Evolutionary conservation across 2,797 vertebrate species (phyloP), one percentile per base, ranked within the genome.

Genomic region (Eptatretus atami): DNA sequence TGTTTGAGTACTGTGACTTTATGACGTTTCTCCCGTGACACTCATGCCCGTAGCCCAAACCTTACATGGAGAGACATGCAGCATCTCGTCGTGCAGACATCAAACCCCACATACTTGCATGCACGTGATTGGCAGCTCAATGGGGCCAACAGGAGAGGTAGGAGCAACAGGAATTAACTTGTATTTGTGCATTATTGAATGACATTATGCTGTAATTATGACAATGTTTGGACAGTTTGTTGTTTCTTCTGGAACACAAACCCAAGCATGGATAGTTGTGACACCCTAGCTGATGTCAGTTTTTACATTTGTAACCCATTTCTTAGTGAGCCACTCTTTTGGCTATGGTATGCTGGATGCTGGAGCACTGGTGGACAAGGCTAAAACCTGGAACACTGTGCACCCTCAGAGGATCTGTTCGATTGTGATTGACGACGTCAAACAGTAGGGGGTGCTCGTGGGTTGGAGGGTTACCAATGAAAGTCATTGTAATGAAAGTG

Each of bases 21-120:
- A 44, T 44, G 31, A 44, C 31, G 6, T 44, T 44, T 44, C 57
- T 61, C 10, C 57, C 10, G 10, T 61, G 57, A n/a, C 57, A 2
- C 9, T 60, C 15, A n/a, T 15, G 9, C 12, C n/a, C 12, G 57
- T 25, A 61, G 57, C 57, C 57, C 57, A n/a, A 90, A 88, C 73
- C 78, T 98, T 71, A 96, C 87, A 0, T 98, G 92, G 92, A 79
- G 92, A 65, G 92, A 96, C 73, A 94, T 96, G 84, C 92, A 98
- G 75, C 87, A 98, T 68, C 74, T 98, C 63, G 88, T 98, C 54
- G 86, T 98, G 53, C 81, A 76, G 71, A 90, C 84, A 0, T 84
- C 92, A 0, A 81, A 76, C 69, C 86, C 87, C 0, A 76, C 78
- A 13, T 81, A 79, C 70, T 82, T 96, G 68, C 86, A 81, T 0